Evolutionary conservation across 1,140 invertebrate species (phyloP).

Genomic region (Campodea augens): DNA sequence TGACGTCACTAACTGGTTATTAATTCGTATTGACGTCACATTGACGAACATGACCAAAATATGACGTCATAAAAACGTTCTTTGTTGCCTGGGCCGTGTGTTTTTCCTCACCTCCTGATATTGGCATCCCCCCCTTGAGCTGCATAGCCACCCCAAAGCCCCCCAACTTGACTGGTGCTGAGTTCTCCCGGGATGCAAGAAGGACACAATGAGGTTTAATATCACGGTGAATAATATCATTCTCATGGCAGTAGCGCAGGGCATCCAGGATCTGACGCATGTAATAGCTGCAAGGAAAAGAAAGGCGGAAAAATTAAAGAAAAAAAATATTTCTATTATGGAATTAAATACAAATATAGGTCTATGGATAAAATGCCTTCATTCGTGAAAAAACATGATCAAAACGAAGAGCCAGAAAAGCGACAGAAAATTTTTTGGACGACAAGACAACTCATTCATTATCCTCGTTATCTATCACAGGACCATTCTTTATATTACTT

Average conservation of each 20-base stretch:
- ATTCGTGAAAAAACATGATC: no score
- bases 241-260: constrained; percentile 88
- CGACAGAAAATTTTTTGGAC: no score
- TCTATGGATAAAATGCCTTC: no score
- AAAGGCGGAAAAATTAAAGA: constrained; percentile 5
- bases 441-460: no score
- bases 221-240: constrained; percentile 90
- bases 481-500: no score
- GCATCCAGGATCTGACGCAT: constrained; percentile 93
- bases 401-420: no score
- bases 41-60: no score
- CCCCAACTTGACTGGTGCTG: constrained; percentile 90
- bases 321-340: background rate
- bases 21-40: no score
- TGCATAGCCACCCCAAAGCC: constrained; percentile 95
- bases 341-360: background rate
- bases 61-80: no score
- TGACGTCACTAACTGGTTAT: no score
- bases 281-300: constrained; percentile 62
- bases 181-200: constrained; percentile 87
- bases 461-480: no score
- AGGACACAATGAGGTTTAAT: constrained; percentile 89
- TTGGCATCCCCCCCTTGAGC: constrained; percentile 50
- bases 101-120: constrained; percentile 41
- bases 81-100: no score